Base-by-base conservation (phyloP, 92 coral and sea anemone species). In the Chrysogorgia sp. region DNA sequence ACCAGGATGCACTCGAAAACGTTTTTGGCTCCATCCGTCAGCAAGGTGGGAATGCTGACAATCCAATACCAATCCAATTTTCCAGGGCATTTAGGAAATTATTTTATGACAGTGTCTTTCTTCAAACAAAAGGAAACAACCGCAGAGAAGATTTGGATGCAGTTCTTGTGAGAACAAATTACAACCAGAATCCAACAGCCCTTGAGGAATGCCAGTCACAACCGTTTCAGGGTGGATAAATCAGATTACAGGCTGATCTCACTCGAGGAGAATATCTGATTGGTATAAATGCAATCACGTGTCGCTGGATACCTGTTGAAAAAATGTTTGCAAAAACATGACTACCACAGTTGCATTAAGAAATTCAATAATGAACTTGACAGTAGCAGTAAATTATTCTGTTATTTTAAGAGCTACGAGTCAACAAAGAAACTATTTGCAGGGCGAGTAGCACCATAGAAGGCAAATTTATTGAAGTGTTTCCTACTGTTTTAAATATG, bases 1-100 rank as follows among this genome's bases (percentile, higher is more conserved):
- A 75, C 67, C 81, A 57, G 43, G 81, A 75, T 61, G 43, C 67
- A 25, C 21, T 30, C 19, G 67, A 56, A 34, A 56, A 58, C 49
- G 55, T 75, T 35, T 75, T 75, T 75, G 64, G 50, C 15, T 7
- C 52, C 10, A 35, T 75, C 41, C 26, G 70, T 30, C 67, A 45
- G 26, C 81, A 75, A 15, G 69, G 47, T 58, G 48, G 50, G 26
- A 30, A 62, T 22, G 17, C 52, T 12, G 69, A 75, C 56, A 75
- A 57, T 59, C 55, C 69, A 32, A 75, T 53, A 14, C 67, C 69
- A 7, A 59, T 31, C 13, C 56, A 75, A 20, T 75, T 59, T 14
- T 0, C 56, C 20, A n/a, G 67, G 34, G 47, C 52, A 40, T 75
- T 75, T 34, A 31, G 34, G 33, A 75, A 75, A 28, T 34, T 67